Base-by-base conservation (phyloP, 2,113 vertebrate species). In the Oostethus manadensis region DNA sequence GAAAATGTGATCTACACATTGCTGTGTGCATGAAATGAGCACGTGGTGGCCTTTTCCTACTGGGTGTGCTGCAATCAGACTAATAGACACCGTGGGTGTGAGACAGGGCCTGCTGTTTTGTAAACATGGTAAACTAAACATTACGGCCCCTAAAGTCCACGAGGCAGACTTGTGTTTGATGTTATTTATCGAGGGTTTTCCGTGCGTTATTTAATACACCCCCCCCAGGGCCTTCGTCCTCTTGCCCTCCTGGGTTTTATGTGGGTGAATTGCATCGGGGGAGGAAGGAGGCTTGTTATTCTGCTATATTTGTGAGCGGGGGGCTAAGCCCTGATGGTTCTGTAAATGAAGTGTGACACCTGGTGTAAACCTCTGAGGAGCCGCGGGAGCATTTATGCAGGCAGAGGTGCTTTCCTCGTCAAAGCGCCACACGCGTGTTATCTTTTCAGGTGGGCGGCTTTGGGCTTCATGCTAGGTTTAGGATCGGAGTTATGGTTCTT, bases 261-360 rank as follows among this genome's bases (percentile, higher is more conserved):
- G 71, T 78, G 58, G 51, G 62, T 71, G 51, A 73, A 58, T 66
- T 72, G 64, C 79, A 74, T 58, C 40, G 45, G 46, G 63, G 61
- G 71, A 65, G 73, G 72, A 76, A 59, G 62, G 50, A 61, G 60
- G 64, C 68, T 66, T 65, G 77, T 71, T 71, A 50, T 57, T 62
- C 58, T 38, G 62, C 53, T 69, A 60, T 81, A n/a, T 83, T 56
- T 80, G 66, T 57, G 73, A 70, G 62, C 10, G 1, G 69, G 71
- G n/a, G 71, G 56, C 29, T 66, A 49, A 73, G 75, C 62, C 70
- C 55, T 53, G 61, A 79, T 76, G 77, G 76, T 76, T 72, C 51
- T 75, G 70, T 70, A 81, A 85, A 86, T 82, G 74, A 86, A 79
- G 82, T 76, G 84, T 86, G 84, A 85, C 84, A 87, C 84, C 84